These are phyloP conservation scores for Melipona bicolor DNA, from an alignment of 2,888 invertebrate genomes.

Conservation along the genomic window DNA sequence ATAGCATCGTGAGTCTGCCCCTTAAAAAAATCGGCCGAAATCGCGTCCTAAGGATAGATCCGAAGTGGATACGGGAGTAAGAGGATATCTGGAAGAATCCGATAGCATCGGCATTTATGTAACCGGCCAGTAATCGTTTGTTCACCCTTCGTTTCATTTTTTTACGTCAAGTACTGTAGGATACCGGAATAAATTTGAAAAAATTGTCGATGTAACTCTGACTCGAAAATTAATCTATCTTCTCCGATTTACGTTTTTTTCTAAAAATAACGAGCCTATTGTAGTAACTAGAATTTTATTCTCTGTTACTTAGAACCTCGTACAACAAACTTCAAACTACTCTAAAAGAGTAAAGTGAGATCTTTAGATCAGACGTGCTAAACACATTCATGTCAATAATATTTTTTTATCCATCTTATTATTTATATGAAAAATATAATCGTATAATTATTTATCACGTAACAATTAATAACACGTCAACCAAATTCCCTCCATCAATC, in stretches of 20 bases:
- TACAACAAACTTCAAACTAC: not conserved
- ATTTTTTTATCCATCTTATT: too few relatives aligned
- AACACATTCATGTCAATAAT: too few relatives aligned
- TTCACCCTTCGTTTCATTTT: not conserved
- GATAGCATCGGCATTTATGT: constrained; percentile 6
- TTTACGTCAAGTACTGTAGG: not conserved
- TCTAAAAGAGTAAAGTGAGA: not conserved
- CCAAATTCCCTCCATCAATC: not conserved
- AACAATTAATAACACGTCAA: not conserved
- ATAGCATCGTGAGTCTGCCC: constrained; percentile 10
- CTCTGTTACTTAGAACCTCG: not conserved
- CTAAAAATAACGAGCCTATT: too few relatives aligned
- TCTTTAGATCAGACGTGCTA: too few relatives aligned
- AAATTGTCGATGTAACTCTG: not conserved
- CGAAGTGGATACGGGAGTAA: not conserved
- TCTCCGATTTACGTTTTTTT: too few relatives aligned
- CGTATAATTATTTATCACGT: too few relatives aligned
- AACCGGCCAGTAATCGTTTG: not conserved
- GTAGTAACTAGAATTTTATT: not conserved
- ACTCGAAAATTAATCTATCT: too few relatives aligned
- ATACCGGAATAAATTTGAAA: not conserved
- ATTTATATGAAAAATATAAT: too few relatives aligned
- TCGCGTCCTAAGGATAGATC: constrained; percentile 11
- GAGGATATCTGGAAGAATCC: constrained; percentile 12
- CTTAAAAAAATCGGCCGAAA: constrained; percentile 14